Base-by-base conservation (phyloP, 2,888 invertebrate species). In the Sclerodermus sp. region DNA sequence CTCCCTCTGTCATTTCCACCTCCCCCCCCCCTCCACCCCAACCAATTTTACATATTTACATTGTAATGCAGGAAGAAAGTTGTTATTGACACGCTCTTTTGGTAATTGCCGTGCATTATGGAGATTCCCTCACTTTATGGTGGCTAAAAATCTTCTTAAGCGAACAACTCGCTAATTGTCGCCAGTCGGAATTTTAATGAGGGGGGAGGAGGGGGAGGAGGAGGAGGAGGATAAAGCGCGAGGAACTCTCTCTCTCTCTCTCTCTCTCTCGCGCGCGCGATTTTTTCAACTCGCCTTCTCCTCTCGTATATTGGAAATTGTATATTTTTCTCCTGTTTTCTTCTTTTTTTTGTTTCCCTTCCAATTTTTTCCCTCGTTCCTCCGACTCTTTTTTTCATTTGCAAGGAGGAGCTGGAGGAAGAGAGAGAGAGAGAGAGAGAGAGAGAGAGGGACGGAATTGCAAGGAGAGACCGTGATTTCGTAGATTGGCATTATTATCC, bases 31-130 rank as follows among this genome's bases (percentile, higher is more conserved):
- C 55, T 23, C 48, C 57, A 53, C 63, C 55, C 59, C 64, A 66
- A 59, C 57, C 64, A 56, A 60, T 68, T 72, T 69, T 70, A 66
- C 71, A 70, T 72, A 73, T 72, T 69, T 67, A 62, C 65, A 53
- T 53, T 55, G 53, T 57, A 62, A 62, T 23, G 23, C 23, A 23
- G 23, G 31, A 36, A 37, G 31, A 30, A 40, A 31, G 34, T 46
- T 47, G 41, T 55, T 57, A 57, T 58, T 54, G 54, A 58, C 58
- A 53, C 48, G 47, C 45, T 47, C 51, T 55, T 57, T 55, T 12
- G 12, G 34, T 34, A 34, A 34, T 34, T n/a, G 13, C n/a, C 41
- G 12, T 34, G 34, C 34, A 34, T 34, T 34, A 34, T 34, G 34
- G 6, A 41, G 29, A 34, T 39, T 8, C 23, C 3, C n/a, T n/a